Base-by-base conservation (phyloP, 2,888 invertebrate species). In the Caenorhabditis sp. region DNA sequence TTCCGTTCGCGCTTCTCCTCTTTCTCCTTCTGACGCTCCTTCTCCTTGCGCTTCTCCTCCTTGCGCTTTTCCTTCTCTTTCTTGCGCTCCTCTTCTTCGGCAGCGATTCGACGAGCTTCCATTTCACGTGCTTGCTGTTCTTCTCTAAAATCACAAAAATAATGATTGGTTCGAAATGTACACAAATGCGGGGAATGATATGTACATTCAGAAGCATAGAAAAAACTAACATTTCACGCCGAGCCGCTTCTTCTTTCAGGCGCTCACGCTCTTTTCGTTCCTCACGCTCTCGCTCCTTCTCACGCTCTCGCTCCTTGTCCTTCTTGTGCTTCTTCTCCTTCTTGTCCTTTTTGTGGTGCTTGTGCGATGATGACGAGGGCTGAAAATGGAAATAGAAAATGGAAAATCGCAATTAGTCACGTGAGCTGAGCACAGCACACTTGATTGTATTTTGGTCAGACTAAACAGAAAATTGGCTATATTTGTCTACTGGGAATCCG, bases 241-340 rank as follows among this genome's bases (percentile, higher is more conserved):
- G 58, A 30, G 59, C 59, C 26, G 52, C 70, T 45, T 55, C 59
- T 43, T 59, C 53, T 41, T 59, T 46, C 56, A 75, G 61, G 43
- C 63, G 70, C 61, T 79, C 58, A 41, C 43, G 61, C 63, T 76
- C 63, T 24, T 81, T 81, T 24, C 70, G 61, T 45, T 68, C 43
- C 35, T 68, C 59, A 45, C 71, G 61, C 50, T 78, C 78, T 45
- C 70, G 65, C 61, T 80, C 72, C 53, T 74, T 73, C 59, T 81
- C 68, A 35, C 62, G 55, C n/a, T 74, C 65, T 48, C 71, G 68
- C 24, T 78, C 61, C 56, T 77, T 73, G 35, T 72, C 56, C 52
- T 72, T 66, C 46, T 78, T 72, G 24, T 58, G 53, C 32, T 63
- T 59, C 59, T 65, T 62, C 5, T 66, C 39, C 55, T 65, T 62